Evolutionary conservation across 1,140 invertebrate genomes (phyloP).

Genomic region (Drosophila obscura): DNA sequence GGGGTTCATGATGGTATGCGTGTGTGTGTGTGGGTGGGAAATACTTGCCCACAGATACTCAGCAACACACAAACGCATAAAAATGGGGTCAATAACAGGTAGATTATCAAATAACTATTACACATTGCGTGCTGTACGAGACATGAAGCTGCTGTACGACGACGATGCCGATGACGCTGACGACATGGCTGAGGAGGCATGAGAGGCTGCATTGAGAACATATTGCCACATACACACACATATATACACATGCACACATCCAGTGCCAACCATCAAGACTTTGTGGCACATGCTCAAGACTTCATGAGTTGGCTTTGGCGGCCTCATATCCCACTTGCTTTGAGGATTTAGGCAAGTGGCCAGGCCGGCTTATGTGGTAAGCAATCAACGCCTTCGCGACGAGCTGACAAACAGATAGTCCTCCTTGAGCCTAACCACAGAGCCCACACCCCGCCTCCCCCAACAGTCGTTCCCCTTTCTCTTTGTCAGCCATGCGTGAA

Average conservation of each 20-base stretch:
- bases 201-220: conserved; percentile 23
- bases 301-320: conserved; percentile 35
- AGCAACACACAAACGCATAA: conserved; percentile 50
- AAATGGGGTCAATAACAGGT: conserved; percentile 82
- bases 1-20: too few species aligned
- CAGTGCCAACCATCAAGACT: not conserved
- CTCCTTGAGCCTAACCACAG: too few species aligned
- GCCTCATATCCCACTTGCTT: conserved; percentile 3
- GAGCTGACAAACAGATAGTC: not conserved
- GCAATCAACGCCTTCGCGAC: conserved; percentile 61
- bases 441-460: too few species aligned
- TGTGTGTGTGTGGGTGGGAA: conserved; percentile 15
- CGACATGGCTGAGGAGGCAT: conserved; percentile 3
- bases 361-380: conserved; percentile 50
- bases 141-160: conserved; percentile 23
- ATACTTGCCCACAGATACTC: conserved; percentile 13
- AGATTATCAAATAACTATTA: conserved; percentile 82
- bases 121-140: conserved; percentile 46
- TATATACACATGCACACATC: not conserved
- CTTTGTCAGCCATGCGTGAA: conserved; percentile 56
- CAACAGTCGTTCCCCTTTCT: not conserved
- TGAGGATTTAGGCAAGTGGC: conserved; percentile 46
- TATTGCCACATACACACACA: conserved; percentile 20
- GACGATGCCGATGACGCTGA: conserved; percentile 2
- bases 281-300: conserved; percentile 53